Evolutionary conservation across 2,113 vertebrate species (phyloP).

Genomic region (Gasterosteus nipponicus): DNA sequence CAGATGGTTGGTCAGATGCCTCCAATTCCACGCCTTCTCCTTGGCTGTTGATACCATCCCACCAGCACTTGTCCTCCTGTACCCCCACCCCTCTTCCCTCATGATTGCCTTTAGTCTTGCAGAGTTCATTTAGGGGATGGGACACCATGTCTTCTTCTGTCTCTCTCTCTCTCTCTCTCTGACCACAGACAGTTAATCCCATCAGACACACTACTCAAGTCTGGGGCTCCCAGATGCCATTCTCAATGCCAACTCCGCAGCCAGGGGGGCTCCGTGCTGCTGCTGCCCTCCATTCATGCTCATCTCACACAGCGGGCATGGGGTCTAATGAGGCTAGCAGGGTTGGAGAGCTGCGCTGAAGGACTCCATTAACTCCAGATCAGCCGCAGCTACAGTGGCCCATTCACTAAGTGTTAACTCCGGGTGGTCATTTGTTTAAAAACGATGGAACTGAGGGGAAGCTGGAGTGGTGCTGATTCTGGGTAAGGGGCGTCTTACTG

Average conservation of each 20-base stretch:
- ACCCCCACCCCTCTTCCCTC: conserved; percentile 28
- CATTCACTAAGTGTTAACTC: conserved; percentile 32
- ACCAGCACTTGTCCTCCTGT: conserved; percentile 33
- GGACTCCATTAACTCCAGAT: conserved; percentile 70
- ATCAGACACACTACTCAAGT: conserved; percentile 76
- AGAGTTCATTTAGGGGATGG: conserved; percentile 70
- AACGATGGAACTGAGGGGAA: background rate
- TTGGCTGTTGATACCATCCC: conserved; percentile 41
- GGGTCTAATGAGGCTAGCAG: conserved; percentile 70
- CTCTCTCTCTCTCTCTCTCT: conserved; percentile 37
- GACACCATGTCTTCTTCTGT: conserved; percentile 62
- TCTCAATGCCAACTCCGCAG: conserved; percentile 67
- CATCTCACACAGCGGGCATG: conserved; percentile 59
- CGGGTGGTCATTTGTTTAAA: conserved; percentile 41
- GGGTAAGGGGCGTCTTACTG: too few species aligned
- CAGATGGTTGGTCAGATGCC: conserved; percentile 41
- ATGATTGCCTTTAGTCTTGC: conserved; percentile 62
- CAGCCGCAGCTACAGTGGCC: conserved; percentile 45
- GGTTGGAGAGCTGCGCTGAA: conserved; percentile 62
- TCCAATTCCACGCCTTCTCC: conserved; percentile 24
- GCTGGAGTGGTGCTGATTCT: background rate
- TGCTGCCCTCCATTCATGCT: conserved; percentile 65
- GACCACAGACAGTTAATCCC: conserved; percentile 74
- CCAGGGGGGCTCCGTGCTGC: conserved; percentile 60
- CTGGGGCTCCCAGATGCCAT: conserved; percentile 67